Evolutionary conservation across 2,797 vertebrate genomes (phyloP).

Genomic region (Ceyx erithaca): DNA sequence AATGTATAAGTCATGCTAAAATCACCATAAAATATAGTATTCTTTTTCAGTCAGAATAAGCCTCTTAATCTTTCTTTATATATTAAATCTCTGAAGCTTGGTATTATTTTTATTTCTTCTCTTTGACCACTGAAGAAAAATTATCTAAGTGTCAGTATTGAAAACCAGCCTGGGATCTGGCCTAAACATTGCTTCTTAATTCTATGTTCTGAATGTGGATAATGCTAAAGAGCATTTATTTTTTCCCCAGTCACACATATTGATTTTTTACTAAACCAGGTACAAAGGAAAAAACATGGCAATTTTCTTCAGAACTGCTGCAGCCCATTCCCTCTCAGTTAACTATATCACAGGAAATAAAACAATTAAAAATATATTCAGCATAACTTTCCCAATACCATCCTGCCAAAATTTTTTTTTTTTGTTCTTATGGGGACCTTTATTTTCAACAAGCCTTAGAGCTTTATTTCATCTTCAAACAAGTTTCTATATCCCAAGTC

Average conservation of each 20-base stretch:
- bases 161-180: not conserved
- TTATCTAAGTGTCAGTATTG: not conserved
- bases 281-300: not conserved
- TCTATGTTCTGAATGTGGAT: not conserved
- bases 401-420: not conserved
- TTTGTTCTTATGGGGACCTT: slow-evolving; percentile 4
- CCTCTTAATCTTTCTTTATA: not conserved
- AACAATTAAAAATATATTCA: not conserved
- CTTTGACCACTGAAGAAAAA: not conserved
- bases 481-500: slow-evolving; percentile 33
- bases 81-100: not conserved
- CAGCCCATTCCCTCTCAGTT: not conserved
- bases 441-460: slow-evolving; percentile 10
- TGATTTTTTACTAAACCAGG: not conserved
- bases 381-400: not conserved
- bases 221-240: not conserved
- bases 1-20: not conserved
- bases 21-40: not conserved
- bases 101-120: not conserved
- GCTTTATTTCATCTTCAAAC: slow-evolving; percentile 51
- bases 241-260: not conserved
- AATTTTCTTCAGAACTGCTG: not conserved
- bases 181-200: not conserved
- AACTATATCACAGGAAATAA: not conserved
- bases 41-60: not conserved